Evolutionary conservation across 2,888 invertebrate species (phyloP), one percentile per base, ranked within the genome.

Genomic region (Ochropleura plecta): DNA sequence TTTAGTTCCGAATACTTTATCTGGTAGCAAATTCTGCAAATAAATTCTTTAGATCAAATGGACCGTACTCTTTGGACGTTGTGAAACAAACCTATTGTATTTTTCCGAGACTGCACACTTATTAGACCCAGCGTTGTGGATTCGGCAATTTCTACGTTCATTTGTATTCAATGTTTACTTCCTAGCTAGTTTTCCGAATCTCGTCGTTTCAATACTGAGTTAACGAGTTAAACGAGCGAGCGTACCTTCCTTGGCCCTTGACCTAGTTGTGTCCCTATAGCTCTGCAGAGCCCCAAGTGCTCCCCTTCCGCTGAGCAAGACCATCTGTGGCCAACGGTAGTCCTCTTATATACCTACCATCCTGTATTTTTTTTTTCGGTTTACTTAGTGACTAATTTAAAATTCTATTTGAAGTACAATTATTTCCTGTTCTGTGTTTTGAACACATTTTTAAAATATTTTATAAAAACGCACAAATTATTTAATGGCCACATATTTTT

Each of bases 181-280:
- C 46, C 14, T 0, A 70, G 48, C 48, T 70, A 66, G 76, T 76
- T 81, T 70, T 63, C 57, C 30, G n/a, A 79, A 76, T 70, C 76
- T 44, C 57, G 20, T 63, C 62, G 51, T 51, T 70, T 66, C 79
- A 81, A 65, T 71, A 48, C 40, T 46, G 60, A 65, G 49, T 68
- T 71, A 80, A 81, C 77, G 77, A 80, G 82, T 76, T 77, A 65
- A 80, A 81, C 49, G 59, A 64, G 60, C 60, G 40, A 76, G 51
- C 49, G 80, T 66, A 81, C 77, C 72, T 82, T 49, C 64, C 55
- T 69, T 12, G 69, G 42, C 77, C 75, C 85, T 84, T 85, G 84
- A 86, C 84, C 84, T 59, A 82, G 60, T 86, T 82, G 70, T 73
- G 51, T 63, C 71, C 70, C 67, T 51, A 70, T 69, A 70, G 69